Conservation (phyloP, 1,140 invertebrate genomes). For the Carcinoscorpius rotundicauda region DNA sequence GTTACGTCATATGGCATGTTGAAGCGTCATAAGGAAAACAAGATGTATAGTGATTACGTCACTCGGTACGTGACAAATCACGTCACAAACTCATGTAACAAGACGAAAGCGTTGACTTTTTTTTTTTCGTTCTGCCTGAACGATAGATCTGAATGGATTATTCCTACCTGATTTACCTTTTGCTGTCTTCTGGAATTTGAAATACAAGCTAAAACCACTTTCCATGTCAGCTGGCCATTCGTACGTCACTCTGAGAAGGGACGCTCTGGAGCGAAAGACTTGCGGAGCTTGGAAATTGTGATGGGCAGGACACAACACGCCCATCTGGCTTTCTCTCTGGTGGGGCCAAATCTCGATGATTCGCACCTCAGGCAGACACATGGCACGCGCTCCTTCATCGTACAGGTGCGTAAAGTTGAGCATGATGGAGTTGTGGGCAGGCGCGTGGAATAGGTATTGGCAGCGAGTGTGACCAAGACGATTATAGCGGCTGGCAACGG, state of each 20-base stretch:
- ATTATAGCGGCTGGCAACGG: not conserved
- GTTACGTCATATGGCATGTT: too few relatives aligned
- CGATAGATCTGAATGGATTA: too few relatives aligned
- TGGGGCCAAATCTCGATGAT: not conserved
- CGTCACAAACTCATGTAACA: too few relatives aligned
- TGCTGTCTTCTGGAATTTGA: not conserved
- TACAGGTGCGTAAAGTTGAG: conserved; percentile 1
- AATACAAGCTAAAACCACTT: not conserved
- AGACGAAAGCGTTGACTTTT: too few relatives aligned
- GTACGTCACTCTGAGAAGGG: not conserved
- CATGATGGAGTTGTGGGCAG: not conserved
- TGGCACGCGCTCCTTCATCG: not conserved
- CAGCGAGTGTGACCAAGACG: not conserved
- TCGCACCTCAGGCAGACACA: conserved; percentile 1
- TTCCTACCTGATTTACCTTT: not conserved
- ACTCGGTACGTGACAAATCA: too few relatives aligned
- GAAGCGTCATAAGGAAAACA: too few relatives aligned
- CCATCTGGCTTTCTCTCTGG: not conserved
- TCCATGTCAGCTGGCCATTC: not conserved
- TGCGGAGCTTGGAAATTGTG: conserved; percentile 1
- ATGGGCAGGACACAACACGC: not conserved
- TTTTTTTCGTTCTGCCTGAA: too few relatives aligned
- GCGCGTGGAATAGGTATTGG: not conserved
- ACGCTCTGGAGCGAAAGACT: not conserved
- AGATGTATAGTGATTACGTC: too few relatives aligned